Evolutionary conservation across 2,797 vertebrate species (phyloP), one percentile per base, ranked within the genome.

Genomic region (Gastrophryne carolinensis): DNA sequence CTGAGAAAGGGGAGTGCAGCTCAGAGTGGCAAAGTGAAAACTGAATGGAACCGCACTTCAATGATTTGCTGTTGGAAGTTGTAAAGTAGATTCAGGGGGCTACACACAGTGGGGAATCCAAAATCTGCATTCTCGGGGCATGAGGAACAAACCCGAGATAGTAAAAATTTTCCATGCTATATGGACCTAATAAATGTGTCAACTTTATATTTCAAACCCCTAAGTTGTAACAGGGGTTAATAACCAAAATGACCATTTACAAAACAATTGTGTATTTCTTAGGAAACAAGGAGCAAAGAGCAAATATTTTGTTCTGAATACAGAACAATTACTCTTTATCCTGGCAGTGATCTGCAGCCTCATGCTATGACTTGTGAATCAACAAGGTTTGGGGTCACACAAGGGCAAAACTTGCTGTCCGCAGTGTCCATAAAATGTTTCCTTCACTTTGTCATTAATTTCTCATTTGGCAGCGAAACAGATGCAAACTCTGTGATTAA

Each of bases 401-500:
- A 50, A 58, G 68, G 39, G 39, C 41, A 35, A 50, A 5, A 3
- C 3, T 29, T 44, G 24, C 26, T 54, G 27, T 60, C 37, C 5
- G 13, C 12, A 70, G 26, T 30, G 11, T 57, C 11, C 10, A 70
- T 12, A 24, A 60, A 29, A 61, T 24, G 29, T 71, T 71, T 71
- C 27, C 39, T 61, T 50, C 39, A 50, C 41, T 49, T 53, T 63
- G 57, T 72, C 34, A 72, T 47, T 62, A 53, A 53, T 72, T 63
- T 72, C 30, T 52, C 37, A 53, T 72, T 63, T 62, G 70, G 58
- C 70, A 62, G 6, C 2, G n/a, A 3, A 56, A 39, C 2, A 12
- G 7, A 9, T 63, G 32, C 3, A 72, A 39, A 23, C 37, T 61
- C 57, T 72, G n/a, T 63, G 47, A 72, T 72, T 62, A 72, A 63